A percentile compares a stretch with the other conserved stretches of the same genome.
These are phyloP conservation scores for Astropecten irregularis DNA, from an alignment of 53 echinoderm and acorn worm genomes.

Conservation along the genomic window DNA sequence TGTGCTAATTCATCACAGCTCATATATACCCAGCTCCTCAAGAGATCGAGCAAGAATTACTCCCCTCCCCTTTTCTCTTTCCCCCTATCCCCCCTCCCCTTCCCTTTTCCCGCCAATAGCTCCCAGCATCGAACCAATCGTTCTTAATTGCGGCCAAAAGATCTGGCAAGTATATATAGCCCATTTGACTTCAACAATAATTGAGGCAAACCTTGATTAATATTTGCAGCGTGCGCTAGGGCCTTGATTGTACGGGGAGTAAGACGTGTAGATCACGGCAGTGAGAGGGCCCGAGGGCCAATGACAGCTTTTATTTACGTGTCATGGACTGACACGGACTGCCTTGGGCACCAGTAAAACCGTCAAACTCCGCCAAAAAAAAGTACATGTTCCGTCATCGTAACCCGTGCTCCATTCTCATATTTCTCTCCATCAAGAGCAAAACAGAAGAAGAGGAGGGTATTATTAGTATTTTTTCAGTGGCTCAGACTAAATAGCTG, in stretches of 20 bases:
- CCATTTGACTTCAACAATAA: slow-evolving; percentile 46
- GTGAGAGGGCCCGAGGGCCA: not conserved
- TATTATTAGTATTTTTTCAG: too few species aligned
- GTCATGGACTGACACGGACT: slow-evolving; percentile 19
- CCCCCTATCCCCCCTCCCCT: not conserved
- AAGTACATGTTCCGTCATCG: too few species aligned
- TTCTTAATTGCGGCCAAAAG: slow-evolving; percentile 48
- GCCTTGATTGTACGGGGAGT: slow-evolving; percentile 15
- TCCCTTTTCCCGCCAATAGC: not conserved
- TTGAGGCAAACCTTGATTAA: slow-evolving; percentile 46
- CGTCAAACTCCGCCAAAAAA: too few species aligned
- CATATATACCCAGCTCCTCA: too few species aligned
- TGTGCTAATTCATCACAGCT: too few species aligned
- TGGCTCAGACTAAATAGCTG: too few species aligned
- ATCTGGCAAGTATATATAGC: slow-evolving; percentile 10
- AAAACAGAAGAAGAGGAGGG: too few species aligned
- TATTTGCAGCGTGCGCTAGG: slow-evolving; percentile 39
- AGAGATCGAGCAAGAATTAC: too few species aligned
- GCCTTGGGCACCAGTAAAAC: slow-evolving; percentile 3
- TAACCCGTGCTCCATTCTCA: too few species aligned
- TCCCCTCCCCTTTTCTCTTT: too few species aligned
- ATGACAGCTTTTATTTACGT: slow-evolving; percentile 52
- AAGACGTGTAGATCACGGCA: slow-evolving; percentile 32
- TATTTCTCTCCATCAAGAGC: too few species aligned
- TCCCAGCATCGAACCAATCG: slow-evolving; percentile 43